Base-by-base conservation (phyloP, 2,797 vertebrate species). In the Triplophysa bombifrons region DNA sequence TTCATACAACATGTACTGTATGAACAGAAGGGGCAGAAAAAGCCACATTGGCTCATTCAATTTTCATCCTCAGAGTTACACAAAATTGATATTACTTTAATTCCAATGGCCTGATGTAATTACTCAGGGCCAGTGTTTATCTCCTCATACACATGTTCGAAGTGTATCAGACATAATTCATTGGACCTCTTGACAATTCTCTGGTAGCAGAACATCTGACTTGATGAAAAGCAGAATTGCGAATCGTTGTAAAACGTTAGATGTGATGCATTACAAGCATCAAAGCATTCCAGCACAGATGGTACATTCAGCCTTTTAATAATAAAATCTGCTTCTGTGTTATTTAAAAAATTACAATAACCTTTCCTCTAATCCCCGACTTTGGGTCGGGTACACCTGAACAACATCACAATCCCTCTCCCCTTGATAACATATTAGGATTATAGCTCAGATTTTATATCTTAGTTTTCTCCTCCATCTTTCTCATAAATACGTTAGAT, bases 301-400 rank as follows among this genome's bases (percentile, higher is more conserved):
- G 92, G 90, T 88, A 88, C 25, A 61, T 85, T 88, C 89, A 89
- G 88, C 87, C 88, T 92, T 93, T 91, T 91, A 93, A 94, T 90
- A 88, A 89, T 91, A 91, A 98, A 98, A 96, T 96, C 96, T 97
- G 95, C 94, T 96, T 94, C 92, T 94, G 88, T 92, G 90, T 96
- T 95, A 93, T 94, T 96, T 90, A 92, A 91, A 93, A 91, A 91
- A 94, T 92, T 92, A 95, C 91, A 88, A 92, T 94, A 93, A 90
- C 87, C 92, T 91, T 91, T 81, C 75, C 72, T 71, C 78, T 97
- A 97, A 98, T 97, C 95, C 85, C 88, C 87, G 93, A 94, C 88
- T 94, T 95, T 91, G 89, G 89, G 92, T 93, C 94, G 90, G 70
- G 93, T 95, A 95, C 95, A 97, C 96, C 95, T 98, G 94, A 92